Base-by-base conservation (phyloP, 1,140 invertebrate species). In the Polypedilum vanderplanki region DNA sequence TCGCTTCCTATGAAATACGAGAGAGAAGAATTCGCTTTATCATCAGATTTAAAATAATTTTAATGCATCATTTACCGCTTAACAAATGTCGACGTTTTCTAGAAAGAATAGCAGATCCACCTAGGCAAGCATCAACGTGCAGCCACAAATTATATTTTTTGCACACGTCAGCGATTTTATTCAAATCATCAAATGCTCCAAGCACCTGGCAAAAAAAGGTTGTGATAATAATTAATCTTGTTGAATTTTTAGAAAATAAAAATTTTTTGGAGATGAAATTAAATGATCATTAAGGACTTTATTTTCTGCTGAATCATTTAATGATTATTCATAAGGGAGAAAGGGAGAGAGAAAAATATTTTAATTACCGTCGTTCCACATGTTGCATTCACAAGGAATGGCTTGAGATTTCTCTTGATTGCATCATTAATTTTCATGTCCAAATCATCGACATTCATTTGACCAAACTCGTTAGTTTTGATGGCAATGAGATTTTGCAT, bases 61-160 rank as follows among this genome's bases (percentile, higher is more conserved):
- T 57, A 57, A 57, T 57, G 46, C 46, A 57, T 57, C 46, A 57
- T 57, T 57, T 57, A 70, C 65, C 80, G 0, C 74, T 75, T 7
- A 83, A 18, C 17, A 81, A 40, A 0, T 76, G 75, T 5, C 78
- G 76, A 74, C 82, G 46, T 73, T 81, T 78, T 12, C 78, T 41
- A 1, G 80, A 78, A 0, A 83, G 40, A 5, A 83, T 65, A 3
- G 76, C 83, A 74, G 89, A 87, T 15, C 94, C 95, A 74, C 95
- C 95, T 84, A 93, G 92, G 76, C 92, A 94, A 9, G 89, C 92
- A 85, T 96, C 94, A 76, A 95, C 89, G 83, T 97, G 94, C 78
- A 96, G 83, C 94, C 94, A 96, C 7, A 96, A 78, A 78, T 84
- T 79, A 79, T 89, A 83, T 18, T 86, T 83, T 15, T 83, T 77